Evolutionary conservation across 2,113 vertebrate genomes (phyloP), one percentile per base, ranked within the genome.

Genomic region (Tichodroma muraria): DNA sequence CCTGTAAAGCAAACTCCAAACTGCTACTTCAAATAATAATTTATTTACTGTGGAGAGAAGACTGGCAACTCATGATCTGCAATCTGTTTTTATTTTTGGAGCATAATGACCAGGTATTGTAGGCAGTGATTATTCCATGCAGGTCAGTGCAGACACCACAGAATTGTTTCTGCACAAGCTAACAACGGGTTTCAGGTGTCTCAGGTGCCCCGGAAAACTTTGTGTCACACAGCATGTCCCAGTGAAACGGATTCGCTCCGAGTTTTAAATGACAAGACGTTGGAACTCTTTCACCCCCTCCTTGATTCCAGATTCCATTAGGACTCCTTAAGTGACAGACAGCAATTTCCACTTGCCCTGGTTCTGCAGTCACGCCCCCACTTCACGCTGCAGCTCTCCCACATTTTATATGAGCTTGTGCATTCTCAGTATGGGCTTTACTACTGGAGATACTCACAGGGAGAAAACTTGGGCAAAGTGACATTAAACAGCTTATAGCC

Each of bases 371-470:
- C 28, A 31, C 30, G 40, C 3, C 13, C 14, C 15, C 12, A 18
- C 19, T 53, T 72, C 54, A 60, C 0, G 1, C 28, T 68, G 79
- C 37, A 65, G 28, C 15, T 85, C 68, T 61, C 22, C 16, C 23
- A 60, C 0, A 0, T 70, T 87, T 68, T 56, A 37, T 15, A 52
- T 0, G 6, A 71, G 25, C 52, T 27, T 23, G 13, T 66, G 15
- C 11, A 38, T 52, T 68, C 27, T 68, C 53, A 64, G 44, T 7
- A 8, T 33, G 23, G 33, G 60, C 33, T 45, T 84, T 78, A 71
- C 63, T 80, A 50, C 21, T 24, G 28, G 71, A 33, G n/a, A 68
- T 49, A 54, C 7, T 44, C 3, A 13, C 22, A 52, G 42, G 19
- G 16, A 84, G 23, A 84, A 78, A 33, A 11, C 35, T 63, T 66